Evolutionary conservation across 2,888 invertebrate species (phyloP).

Genomic region (Andrena haemorrhoa): DNA sequence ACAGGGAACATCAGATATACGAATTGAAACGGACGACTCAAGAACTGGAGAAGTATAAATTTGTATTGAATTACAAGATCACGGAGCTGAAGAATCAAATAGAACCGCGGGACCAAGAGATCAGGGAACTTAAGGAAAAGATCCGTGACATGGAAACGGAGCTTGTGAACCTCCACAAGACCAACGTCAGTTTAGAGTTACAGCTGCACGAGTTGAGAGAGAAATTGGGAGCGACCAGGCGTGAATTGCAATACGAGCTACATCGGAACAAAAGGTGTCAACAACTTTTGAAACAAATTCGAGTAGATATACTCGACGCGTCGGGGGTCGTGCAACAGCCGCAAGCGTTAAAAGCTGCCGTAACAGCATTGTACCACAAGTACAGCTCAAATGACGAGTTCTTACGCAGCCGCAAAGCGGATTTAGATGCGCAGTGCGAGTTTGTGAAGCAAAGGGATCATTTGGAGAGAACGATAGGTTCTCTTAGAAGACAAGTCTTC

Average conservation of each 20-base stretch:
- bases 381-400: conserved; percentile 91
- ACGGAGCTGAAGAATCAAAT: conserved; percentile 94
- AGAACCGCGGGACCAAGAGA: conserved; percentile 94
- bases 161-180: conserved; percentile 91
- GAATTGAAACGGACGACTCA: conserved; percentile 94
- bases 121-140: conserved; percentile 93
- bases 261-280: conserved; percentile 88
- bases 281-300: conserved; percentile 90
- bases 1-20: conserved; percentile 94
- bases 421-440: conserved; percentile 90
- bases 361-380: conserved; percentile 88
- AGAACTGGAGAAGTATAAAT: conserved; percentile 96
- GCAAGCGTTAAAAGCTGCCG: conserved; percentile 86
- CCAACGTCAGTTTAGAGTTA: conserved; percentile 90
- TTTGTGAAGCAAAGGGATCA: conserved; percentile 93
- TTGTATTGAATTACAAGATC: conserved; percentile 95
- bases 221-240: conserved; percentile 90
- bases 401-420: conserved; percentile 88
- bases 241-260: conserved; percentile 89
- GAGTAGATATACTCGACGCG: conserved; percentile 92
- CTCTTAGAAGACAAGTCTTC: conserved; percentile 84
- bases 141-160: conserved; percentile 94
- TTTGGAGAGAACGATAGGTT: conserved; percentile 89
- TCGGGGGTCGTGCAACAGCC: conserved; percentile 93
- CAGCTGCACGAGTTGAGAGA: conserved; percentile 92